phyloP scores from a whole-genome alignment of 2,888 invertebrate genomes.

The Drosophila testacea region DNA sequence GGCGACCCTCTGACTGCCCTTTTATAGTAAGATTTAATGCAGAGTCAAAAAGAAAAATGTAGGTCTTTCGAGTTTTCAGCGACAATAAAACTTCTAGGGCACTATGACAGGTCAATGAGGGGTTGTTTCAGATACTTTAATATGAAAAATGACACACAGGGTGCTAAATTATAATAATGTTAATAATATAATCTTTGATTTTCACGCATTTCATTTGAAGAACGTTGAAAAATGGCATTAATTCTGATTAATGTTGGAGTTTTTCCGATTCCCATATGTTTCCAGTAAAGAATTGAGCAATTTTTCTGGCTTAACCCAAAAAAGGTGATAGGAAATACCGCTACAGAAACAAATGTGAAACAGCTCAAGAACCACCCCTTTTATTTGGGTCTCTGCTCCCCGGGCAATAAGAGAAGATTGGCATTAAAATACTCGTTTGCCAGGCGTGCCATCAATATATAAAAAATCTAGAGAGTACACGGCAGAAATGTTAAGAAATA shows the following conservation, averaged over 20 bases:
- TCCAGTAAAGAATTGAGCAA: conserved; percentile 44
- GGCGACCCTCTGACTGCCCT: conserved; percentile 16
- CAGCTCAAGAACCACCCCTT: conserved; percentile 49
- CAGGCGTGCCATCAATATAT: conserved; percentile 70
- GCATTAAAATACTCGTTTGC: conserved; percentile 50
- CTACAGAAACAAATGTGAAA: conserved; percentile 21
- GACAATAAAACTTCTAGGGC: background rate
- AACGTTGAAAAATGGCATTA: background rate
- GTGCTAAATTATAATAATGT: background rate
- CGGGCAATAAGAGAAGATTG: conserved; percentile 35
- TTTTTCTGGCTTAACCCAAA: conserved; percentile 38
- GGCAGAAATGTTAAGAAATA: conserved; percentile 37
- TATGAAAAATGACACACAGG: background rate
- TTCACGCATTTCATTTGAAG: background rate
- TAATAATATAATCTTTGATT: background rate
- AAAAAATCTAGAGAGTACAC: conserved; percentile 50
- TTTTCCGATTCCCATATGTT: background rate
- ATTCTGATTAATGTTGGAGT: conserved; percentile 6
- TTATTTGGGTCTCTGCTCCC: conserved; percentile 10
- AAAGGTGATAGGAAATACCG: conserved; percentile 48
- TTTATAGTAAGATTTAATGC: conserved; percentile 18
- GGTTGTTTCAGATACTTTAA: background rate
- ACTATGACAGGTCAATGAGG: conserved; percentile 1
- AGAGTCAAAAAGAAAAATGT: conserved; percentile 2
- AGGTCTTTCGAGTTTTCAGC: background rate